Percentiles rank a stretch among this genome's conserved stretches.
Conservation (phyloP, 2,888 invertebrate genomes). For the Erebia ligea region DNA sequence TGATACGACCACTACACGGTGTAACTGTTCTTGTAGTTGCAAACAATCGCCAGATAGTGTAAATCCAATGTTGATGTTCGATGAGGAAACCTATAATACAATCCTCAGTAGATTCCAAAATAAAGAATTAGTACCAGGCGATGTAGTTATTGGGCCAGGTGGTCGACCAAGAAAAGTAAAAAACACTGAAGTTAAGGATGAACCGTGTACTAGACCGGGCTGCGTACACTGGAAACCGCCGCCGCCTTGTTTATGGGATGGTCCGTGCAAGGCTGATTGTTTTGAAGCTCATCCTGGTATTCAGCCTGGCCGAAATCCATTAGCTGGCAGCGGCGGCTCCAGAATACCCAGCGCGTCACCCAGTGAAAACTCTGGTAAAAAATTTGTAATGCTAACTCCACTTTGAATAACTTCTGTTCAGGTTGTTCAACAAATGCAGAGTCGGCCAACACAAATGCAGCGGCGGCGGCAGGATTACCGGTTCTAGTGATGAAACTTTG, state of each 20-base stretch:
- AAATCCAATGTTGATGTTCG: constrained; percentile 55
- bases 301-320: constrained; percentile 60
- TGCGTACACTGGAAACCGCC: constrained; percentile 73
- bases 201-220: constrained; percentile 64
- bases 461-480: constrained; percentile 61
- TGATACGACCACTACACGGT: constrained; percentile 1
- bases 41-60: constrained; percentile 15
- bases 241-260: constrained; percentile 70
- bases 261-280: constrained; percentile 74
- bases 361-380: constrained; percentile 37
- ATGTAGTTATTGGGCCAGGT: constrained; percentile 50
- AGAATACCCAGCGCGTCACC: constrained; percentile 29
- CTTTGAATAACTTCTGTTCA: constrained; percentile 56
- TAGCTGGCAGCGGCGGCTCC: constrained; percentile 46
- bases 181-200: constrained; percentile 50
- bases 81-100: constrained; percentile 55
- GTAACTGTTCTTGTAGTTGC: constrained; percentile 26
- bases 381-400: constrained; percentile 60
- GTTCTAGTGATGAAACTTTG: constrained; percentile 75
- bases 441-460: constrained; percentile 52
- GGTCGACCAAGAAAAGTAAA: constrained; percentile 51
- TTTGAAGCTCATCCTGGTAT: constrained; percentile 64
- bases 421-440: constrained; percentile 64
- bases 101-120: constrained; percentile 58
- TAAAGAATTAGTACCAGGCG: constrained; percentile 51